Evolutionary conservation across 2,888 invertebrate genomes (phyloP), one percentile per base, ranked within the genome.

Genomic region (Cantharis lateralis): DNA sequence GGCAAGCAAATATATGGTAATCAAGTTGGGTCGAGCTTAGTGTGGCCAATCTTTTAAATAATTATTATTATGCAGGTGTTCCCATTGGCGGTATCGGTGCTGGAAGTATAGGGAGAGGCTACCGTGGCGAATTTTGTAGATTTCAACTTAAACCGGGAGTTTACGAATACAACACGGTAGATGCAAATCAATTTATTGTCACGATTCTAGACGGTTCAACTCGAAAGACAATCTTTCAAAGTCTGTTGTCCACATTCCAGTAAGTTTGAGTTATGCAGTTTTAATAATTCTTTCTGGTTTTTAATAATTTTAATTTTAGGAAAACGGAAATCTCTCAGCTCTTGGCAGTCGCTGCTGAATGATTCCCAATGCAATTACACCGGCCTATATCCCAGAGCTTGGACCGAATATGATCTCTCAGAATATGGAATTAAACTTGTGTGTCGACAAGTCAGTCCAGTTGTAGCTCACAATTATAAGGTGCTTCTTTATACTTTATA

Each of bases 391-490:
- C 98, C 98, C 0, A 91, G 97, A 74, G 92, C 97, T 1, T 98
- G 98, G 98, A 96, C 96, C 5, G 93, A 94, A 77, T 98, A 95
- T 88, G 93, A 95, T 86, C 91, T 98, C 66, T 93, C 94, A 1
- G 93, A 95, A 85, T 93, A 93, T 86, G 93, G 94, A 16, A 88
- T 98, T 48, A 93, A 92, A 82, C 89, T 98, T 75, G 91, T 93
- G 61, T 96, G 97, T 86, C 91, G 96, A 71, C 98, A 98, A 89
- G 91, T 98, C 81, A 98, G 98, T 24, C 98, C 98, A 5, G 92
- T 98, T 18, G 94, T 98, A 87, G 98, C 98, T 20, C 93, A 97
- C 87, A 95, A 98, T 88, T 98, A 98, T 88, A 94, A 95, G 91
- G 95, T 94, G 87, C 84, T 81, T 81, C 26, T 10, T 68, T n/a